These are phyloP conservation scores for Trichogramma pretiosum DNA, from an alignment of 1,140 invertebrate species.

Conservation along the genomic window DNA sequence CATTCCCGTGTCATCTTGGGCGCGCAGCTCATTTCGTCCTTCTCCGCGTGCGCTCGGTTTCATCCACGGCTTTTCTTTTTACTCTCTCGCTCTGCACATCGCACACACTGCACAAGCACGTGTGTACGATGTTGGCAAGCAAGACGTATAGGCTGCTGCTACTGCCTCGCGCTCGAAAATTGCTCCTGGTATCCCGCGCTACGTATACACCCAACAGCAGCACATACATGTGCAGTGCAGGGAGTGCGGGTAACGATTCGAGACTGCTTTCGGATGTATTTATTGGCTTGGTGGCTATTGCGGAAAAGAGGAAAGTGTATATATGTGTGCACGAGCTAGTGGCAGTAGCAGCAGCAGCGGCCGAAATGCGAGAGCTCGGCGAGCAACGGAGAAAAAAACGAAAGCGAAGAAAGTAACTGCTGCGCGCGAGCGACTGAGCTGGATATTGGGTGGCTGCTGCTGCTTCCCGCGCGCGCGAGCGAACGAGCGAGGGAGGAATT, in stretches of 20 bases:
- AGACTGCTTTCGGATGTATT: slow-evolving; percentile 16
- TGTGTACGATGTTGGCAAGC: no score
- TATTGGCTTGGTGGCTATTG: slow-evolving; percentile 11
- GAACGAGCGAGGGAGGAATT: background rate
- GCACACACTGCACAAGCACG: no score
- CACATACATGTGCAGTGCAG: background rate
- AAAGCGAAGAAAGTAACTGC: slow-evolving; percentile 11
- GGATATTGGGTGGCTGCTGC: no score
- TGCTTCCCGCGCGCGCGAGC: no score
- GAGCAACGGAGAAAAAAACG: slow-evolving; percentile 3
- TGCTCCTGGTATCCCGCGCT: no score
- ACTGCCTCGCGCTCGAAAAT: slow-evolving; percentile 7
- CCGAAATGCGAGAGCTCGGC: slow-evolving; percentile 15
- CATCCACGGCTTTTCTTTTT: background rate
- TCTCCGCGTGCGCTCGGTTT: background rate
- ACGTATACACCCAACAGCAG: no score
- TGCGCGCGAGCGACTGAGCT: background rate
- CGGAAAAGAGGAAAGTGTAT: background rate
- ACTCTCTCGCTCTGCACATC: no score
- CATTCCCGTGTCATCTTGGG: background rate
- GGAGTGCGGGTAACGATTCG: slow-evolving; percentile 11
- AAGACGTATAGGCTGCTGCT: no score
- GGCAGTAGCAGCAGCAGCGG: background rate
- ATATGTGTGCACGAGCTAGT: background rate
- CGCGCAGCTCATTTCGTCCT: background rate